These are phyloP conservation scores for Epinotia nisella DNA, from an alignment of 2,888 invertebrate genomes.

Conservation along the genomic window DNA sequence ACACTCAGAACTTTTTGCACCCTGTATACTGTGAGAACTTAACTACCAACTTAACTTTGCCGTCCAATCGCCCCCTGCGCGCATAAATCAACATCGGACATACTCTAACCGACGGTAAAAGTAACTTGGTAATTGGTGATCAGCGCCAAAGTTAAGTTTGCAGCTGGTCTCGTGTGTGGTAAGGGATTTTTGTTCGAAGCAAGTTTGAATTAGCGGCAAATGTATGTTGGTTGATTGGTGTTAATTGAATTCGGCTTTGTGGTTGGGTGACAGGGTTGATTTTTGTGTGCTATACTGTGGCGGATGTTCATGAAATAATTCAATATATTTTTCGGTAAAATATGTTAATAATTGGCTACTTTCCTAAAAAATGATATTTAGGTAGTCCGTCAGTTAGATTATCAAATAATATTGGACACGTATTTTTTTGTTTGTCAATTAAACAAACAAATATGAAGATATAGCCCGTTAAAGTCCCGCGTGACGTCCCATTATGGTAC, in stretches of 20 bases:
- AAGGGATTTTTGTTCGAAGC: neutral
- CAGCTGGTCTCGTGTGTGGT: neutral
- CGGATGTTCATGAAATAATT: slow-evolving; percentile 15
- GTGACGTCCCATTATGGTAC: no score
- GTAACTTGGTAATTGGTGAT: slow-evolving; percentile 8
- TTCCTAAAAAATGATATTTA: no score
- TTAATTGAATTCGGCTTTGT: slow-evolving; percentile 1
- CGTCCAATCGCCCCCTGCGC: neutral
- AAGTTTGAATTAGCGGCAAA: neutral
- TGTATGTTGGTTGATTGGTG: neutral
- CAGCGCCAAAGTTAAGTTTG: slow-evolving; percentile 22
- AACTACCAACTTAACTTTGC: slow-evolving; percentile 29
- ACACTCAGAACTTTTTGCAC: slow-evolving; percentile 40
- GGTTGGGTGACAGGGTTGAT: slow-evolving; percentile 1
- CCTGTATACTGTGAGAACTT: slow-evolving; percentile 38
- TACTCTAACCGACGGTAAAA: neutral
- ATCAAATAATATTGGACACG: no score
- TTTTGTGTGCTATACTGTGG: neutral
- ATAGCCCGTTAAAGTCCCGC: no score
- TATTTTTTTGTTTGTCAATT: no score
- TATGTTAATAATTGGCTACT: no score
- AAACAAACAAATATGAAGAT: no score
- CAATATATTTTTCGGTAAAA: neutral
- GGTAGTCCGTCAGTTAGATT: no score
- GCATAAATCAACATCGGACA: neutral